Evolutionary conservation across 23 tunicate genomes (phyloP).

Genomic region (Trididemnum nubilum): DNA sequence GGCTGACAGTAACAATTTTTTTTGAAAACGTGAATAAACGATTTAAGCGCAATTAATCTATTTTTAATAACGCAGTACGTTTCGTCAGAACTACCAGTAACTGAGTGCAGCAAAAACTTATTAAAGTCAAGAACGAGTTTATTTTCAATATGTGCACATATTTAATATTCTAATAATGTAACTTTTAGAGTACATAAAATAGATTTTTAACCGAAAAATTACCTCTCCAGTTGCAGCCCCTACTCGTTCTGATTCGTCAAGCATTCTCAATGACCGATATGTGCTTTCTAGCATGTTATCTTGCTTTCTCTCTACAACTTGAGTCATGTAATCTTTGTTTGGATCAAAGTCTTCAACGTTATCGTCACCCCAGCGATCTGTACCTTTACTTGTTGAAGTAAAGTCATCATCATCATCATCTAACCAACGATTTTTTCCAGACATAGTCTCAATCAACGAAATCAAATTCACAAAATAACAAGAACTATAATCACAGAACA

Average conservation of each 20-base stretch:
- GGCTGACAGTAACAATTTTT: no score
- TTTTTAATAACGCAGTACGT: no score
- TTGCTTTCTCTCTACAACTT: conserved; percentile 72
- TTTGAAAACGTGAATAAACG: no score
- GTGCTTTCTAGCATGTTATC: conserved; percentile 80
- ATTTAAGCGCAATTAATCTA: no score
- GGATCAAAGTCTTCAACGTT: conserved; percentile 89
- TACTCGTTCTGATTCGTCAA: conserved; percentile 76
- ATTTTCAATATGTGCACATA: no score
- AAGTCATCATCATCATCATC: conserved; percentile 48
- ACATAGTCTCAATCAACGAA: conserved; percentile 27
- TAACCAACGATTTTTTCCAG: conserved; percentile 53
- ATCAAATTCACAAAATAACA: neutral
- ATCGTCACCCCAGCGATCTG: conserved; percentile 58
- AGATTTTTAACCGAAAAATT: no score
- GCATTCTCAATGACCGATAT: conserved; percentile 63
- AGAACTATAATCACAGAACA: neutral
- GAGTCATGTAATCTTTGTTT: conserved; percentile 67
- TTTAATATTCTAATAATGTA: no score
- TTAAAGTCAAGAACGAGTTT: no score
- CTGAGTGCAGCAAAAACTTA: no score
- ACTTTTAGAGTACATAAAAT: no score
- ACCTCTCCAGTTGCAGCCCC: conserved; percentile 85
- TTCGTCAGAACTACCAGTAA: no score
- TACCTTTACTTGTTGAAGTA: conserved; percentile 16